These are phyloP conservation scores for Crotalus helleri DNA, from an alignment of 2,113 vertebrate genomes.

Conservation along the genomic window DNA sequence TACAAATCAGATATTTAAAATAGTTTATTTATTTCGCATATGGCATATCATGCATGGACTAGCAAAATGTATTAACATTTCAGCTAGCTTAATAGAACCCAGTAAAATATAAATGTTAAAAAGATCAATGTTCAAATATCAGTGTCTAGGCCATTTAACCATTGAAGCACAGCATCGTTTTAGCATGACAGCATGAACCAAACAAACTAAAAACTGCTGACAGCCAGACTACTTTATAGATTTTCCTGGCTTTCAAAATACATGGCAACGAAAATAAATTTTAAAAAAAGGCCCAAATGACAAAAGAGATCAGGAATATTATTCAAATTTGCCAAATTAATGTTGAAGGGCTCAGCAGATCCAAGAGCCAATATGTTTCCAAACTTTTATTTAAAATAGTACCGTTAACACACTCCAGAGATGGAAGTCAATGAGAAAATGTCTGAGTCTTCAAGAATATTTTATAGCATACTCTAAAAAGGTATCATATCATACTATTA, in stretches of 20 bases:
- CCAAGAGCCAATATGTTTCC: background rate
- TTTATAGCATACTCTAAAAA: background rate
- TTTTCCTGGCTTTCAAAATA: background rate
- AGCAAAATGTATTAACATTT: background rate
- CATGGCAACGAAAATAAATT: background rate
- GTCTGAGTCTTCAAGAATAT: background rate
- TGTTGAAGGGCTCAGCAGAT: background rate
- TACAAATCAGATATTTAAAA: background rate
- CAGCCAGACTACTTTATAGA: background rate
- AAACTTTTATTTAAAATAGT: background rate
- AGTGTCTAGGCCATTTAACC: background rate
- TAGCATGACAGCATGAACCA: background rate
- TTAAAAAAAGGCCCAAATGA: background rate
- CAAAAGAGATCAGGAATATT: background rate
- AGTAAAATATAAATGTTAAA: background rate
- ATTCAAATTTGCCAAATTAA: background rate
- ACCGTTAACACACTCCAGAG: background rate
- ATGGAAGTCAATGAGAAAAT: background rate
- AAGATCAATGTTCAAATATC: background rate
- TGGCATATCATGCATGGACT: background rate
- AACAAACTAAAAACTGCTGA: background rate
- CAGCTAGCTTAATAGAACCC: background rate
- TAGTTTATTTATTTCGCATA: background rate
- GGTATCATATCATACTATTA: background rate
- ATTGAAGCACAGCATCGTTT: background rate